A percentile compares a stretch with the other conserved stretches of the same genome.
Evolutionary conservation across 2,888 invertebrate genomes (phyloP).

Genomic region (Heliconius charithonia): DNA sequence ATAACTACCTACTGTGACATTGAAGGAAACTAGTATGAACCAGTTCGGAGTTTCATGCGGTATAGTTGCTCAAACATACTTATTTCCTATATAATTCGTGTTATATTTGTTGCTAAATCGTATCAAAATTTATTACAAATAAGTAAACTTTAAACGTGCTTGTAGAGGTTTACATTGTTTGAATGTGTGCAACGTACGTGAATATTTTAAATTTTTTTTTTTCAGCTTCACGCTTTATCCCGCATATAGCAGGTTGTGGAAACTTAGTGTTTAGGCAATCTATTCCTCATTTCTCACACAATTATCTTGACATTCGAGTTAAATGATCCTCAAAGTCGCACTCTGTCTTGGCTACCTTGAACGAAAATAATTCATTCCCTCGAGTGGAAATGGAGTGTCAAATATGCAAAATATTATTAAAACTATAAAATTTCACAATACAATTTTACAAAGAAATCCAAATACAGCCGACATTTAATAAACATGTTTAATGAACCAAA

Average conservation of each 20-base stretch:
- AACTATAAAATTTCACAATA: background rate
- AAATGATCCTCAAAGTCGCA: too few species aligned
- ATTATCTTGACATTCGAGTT: too few species aligned
- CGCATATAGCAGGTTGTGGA: background rate
- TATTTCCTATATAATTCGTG: background rate
- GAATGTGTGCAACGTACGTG: background rate
- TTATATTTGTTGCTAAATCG: background rate
- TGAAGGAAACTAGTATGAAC: background rate
- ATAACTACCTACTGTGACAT: background rate
- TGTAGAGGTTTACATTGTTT: background rate
- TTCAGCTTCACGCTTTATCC: background rate
- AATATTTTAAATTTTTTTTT: background rate
- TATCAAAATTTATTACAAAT: background rate
- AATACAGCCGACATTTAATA: slow-evolving; percentile 3
- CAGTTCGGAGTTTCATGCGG: background rate
- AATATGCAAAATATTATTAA: background rate
- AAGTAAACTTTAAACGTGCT: background rate
- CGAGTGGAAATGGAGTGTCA: background rate
- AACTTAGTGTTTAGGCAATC: too few species aligned
- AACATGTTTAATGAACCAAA: slow-evolving; percentile 13
- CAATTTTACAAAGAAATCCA: background rate
- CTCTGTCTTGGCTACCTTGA: too few species aligned
- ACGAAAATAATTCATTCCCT: background rate
- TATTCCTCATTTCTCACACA: too few species aligned
- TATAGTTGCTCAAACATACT: background rate